Conservation (phyloP, 2,888 invertebrate genomes). For the Pseudococcus viburni region DNA sequence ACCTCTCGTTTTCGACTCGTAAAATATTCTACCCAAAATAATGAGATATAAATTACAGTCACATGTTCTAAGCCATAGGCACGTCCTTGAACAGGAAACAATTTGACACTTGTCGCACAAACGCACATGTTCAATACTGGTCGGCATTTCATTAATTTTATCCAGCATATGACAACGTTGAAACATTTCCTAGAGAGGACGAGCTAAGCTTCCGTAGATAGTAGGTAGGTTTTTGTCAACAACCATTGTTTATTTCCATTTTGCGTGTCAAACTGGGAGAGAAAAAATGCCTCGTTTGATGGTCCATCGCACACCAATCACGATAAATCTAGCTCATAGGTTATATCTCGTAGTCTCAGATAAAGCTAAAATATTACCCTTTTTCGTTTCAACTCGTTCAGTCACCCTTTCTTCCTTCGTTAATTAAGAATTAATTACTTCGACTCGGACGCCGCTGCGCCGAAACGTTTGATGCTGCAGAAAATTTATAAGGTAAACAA, state of each 20-base stretch:
- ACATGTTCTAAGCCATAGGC: neutral
- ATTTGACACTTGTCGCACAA: constrained; percentile 1
- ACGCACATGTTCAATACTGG: neutral
- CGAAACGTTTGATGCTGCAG: too few species aligned
- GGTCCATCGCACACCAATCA: neutral
- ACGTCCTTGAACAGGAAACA: neutral
- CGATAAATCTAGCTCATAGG: neutral
- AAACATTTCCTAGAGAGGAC: neutral
- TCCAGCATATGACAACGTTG: neutral
- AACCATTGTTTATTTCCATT: constrained; percentile 7
- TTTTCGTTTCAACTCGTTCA: neutral
- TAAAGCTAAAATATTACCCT: constrained; percentile 1
- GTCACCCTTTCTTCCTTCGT: neutral
- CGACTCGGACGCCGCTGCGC: neutral
- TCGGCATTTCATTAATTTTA: neutral
- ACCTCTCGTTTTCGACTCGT: neutral
- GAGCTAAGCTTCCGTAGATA: neutral
- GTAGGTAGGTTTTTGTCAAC: neutral
- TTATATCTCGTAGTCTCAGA: neutral
- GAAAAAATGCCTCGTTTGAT: neutral
- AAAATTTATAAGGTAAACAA: neutral
- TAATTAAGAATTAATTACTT: neutral
- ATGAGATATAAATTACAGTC: too few species aligned
- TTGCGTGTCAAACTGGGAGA: neutral
- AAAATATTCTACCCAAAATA: neutral